Evolutionary conservation across 2,797 vertebrate species (phyloP).

Genomic region (Muraenolepis orangiensis): DNA sequence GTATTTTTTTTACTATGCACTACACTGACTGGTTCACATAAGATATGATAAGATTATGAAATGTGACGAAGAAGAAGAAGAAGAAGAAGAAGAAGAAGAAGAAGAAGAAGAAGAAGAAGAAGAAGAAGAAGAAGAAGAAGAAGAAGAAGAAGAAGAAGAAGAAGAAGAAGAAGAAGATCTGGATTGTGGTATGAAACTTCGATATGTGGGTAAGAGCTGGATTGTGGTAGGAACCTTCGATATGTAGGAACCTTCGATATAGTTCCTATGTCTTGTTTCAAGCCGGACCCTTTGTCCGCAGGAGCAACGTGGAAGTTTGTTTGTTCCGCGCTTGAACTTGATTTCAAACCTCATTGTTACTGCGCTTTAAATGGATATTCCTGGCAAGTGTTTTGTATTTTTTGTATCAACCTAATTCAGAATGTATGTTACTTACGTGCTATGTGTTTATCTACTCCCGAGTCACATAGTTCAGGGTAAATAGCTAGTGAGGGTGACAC

Average conservation of each 20-base stretch:
- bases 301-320: neutral
- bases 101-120: no score
- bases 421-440: neutral
- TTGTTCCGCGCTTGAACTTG: neutral
- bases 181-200: no score
- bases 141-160: no score
- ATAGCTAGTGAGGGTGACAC: neutral
- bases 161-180: no score
- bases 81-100: no score
- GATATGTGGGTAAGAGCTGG: no score
- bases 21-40: no score
- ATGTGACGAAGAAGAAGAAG: no score
- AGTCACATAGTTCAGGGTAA: neutral
- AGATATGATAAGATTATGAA: no score
- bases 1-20: no score
- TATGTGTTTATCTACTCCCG: neutral
- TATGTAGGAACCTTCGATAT: neutral
- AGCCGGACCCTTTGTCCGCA: conserved; percentile 42
- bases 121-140: no score
- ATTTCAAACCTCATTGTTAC: neutral
- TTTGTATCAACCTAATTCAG: neutral
- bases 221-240: no score
- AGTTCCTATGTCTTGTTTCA: conserved; percentile 37
- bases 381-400: conserved; percentile 34
- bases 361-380: conserved; percentile 38